Base-by-base conservation (phyloP, 2,888 invertebrate genomes). In the Dyspetes luteomarginatus region DNA sequence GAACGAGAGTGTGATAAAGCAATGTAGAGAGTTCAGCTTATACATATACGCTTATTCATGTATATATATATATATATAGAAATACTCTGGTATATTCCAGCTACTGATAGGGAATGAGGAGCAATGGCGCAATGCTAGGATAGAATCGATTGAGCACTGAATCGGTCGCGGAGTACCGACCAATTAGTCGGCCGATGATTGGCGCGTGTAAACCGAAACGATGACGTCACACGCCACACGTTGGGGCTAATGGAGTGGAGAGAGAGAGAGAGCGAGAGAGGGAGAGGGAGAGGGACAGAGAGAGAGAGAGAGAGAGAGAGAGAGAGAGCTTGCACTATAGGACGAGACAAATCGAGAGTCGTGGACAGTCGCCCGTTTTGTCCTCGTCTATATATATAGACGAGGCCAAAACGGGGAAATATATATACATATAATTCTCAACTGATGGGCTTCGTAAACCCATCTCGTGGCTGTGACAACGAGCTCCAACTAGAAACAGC, bases 181-280 rank as follows among this genome's bases (percentile, higher is more conserved):
- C 90, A 91, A 91, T 91, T 91, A 91, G 91, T 88, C 85, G 86
- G 85, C 84, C 88, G 90, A 91, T 90, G 90, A 90, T 91, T 91
- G 91, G 89, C 89, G 90, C 90, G 89, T 89, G 90, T 90, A 88
- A 88, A 88, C 88, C 88, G 86, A 88, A 88, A 87, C 89, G 89
- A 89, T 89, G 90, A 90, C 90, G 90, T 90, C 88, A 88, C 86
- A 36, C 62, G 52, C 36, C 30, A 50, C 50, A 17, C 30, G 17
- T 58, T 41, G 3, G 62, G 48, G 71, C 22, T 55, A 72, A 77
- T 56, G 60, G 43, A 48, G 50, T 36, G 19, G 48, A 7, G 28
- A 30, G 30, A 24, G 76, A 75, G 58, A 9, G 43, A 7, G 28
- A 56, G 52, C 55, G 22, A 41, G 56, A 74, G 55, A 52, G 64